phyloP scores from a whole-genome alignment of 2,888 invertebrate genomes.

The Empis livida region DNA sequence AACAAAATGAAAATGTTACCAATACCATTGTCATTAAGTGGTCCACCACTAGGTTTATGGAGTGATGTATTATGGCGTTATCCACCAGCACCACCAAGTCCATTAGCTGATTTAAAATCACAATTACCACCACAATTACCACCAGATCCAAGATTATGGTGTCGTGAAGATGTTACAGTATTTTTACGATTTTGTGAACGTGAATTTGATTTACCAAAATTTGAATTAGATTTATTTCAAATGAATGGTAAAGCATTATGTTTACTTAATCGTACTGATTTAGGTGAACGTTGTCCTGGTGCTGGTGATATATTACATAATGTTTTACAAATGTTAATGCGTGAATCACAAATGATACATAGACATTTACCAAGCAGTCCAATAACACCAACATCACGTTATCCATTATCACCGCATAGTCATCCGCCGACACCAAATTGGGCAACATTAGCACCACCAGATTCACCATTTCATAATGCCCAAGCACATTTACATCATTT shows the following conservation, averaged over 20 bases:
- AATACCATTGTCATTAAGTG: slow-evolving; percentile 56
- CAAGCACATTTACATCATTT: slow-evolving; percentile 55
- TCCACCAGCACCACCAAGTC: slow-evolving; percentile 63
- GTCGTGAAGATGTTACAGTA: slow-evolving; percentile 73
- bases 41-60: slow-evolving; percentile 67
- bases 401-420: slow-evolving; percentile 67
- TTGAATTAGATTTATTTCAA: slow-evolving; percentile 87
- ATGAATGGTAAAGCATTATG: slow-evolving; percentile 96
- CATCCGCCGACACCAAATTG: slow-evolving; percentile 72
- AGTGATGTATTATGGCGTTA: slow-evolving; percentile 81
- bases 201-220: slow-evolving; percentile 81
- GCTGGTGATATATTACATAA: slow-evolving; percentile 92
- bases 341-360: slow-evolving; percentile 66
- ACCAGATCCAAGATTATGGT: slow-evolving; percentile 82
- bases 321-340: slow-evolving; percentile 74
- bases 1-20: slow-evolving; percentile 52
- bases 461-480: slow-evolving; percentile 40
- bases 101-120: slow-evolving; percentile 72
- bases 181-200: slow-evolving; percentile 86
- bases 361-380: slow-evolving; percentile 69
- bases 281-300: slow-evolving; percentile 82
- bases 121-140: slow-evolving; percentile 73
- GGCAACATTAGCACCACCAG: slow-evolving; percentile 41
- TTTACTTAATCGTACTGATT: slow-evolving; percentile 75
- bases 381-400: slow-evolving; percentile 69